Base-by-base conservation (phyloP, 2,113 vertebrate genomes). In the Cathartes aura region DNA sequence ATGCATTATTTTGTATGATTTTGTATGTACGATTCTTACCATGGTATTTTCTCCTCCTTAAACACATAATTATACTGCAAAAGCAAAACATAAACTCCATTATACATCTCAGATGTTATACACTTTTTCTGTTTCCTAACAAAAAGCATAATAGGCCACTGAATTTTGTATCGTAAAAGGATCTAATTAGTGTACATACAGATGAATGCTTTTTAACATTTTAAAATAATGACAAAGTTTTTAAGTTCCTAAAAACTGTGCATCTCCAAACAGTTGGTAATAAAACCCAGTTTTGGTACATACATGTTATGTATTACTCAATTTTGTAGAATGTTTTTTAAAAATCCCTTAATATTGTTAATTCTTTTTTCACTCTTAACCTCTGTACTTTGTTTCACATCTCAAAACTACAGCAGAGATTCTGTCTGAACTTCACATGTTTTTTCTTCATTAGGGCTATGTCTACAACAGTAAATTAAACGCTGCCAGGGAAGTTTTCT, bases 11-110 rank as follows among this genome's bases (percentile, higher is more conserved):
- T 86, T 73, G 38, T 55, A 73, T 20, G 11, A 60, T 55, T 84
- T 67, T 47, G 23, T 55, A 73, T 48, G 13, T 47, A 66, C 9
- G 26, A 78, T 67, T 86, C 97, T 97, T 98, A 97, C 97, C 94
- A 30, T 45, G 48, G 55, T 32, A 50, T 72, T 58, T 90, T 79
- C 47, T 89, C n/a, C 66, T 90, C 58, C 56, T 92, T 75, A 59
- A 62, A 81, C 38, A 80, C 70, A 82, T 16, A 63, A 83, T 58
- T 45, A 73, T 93, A 42, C 96, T 97, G 94, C 36, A 95, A 98
- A 90, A 72, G 55, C 43, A 95, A 95, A 88, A 89, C 21, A 86
- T 19, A 56, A 52, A 48, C 32, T 83, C 38, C 16, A 48, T 68
- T 90, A 90, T 27, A 68, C n/a, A 79, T 55, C 21, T 91, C 64